Evolutionary conservation across 2,888 invertebrate species (phyloP), one percentile per base, ranked within the genome.

Genomic region (Falcaria lacertinaria): DNA sequence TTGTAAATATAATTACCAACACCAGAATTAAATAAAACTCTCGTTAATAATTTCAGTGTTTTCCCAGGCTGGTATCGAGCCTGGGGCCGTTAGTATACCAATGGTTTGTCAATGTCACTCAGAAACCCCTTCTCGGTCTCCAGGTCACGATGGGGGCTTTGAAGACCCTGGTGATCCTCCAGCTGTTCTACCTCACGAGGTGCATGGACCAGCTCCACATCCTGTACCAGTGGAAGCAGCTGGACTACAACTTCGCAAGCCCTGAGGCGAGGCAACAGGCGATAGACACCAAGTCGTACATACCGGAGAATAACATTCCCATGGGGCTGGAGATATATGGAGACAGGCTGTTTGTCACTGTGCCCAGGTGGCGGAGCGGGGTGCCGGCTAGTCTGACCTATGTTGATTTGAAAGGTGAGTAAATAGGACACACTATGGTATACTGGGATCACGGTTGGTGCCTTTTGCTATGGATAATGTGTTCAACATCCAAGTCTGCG

Each of bases 371-470:
- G 95, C 92, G 91, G 60, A 68, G 80, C 15, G 96, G 96, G 7
- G 94, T 95, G 15, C 93, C 95, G 0, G 92, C 94, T 16, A 94
- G 94, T 48, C 88, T 96, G 69, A 93, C 92, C 64, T 94, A 94
- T 75, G 91, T 95, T 58, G 91, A 92, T 68, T 79, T 93, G 57
- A 92, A 92, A 85, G 94, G 94, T 94, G 42, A 43, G 43, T 13
- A 2, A 14, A 4, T n/a, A 7, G 3, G 14, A 15, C 15, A n/a
- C 7, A 14, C 7, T 4, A 2, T 4, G 32, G 19, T 19, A 5
- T 19, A n/a, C n/a, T n/a, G n/a, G n/a, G n/a, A n/a, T n/a, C n/a
- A n/a, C n/a, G n/a, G n/a, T n/a, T n/a, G n/a, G n/a, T n/a, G n/a
- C n/a, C n/a, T n/a, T n/a, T n/a, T n/a, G n/a, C n/a, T n/a, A n/a